Evolutionary conservation across 2,113 vertebrate genomes (phyloP).

Genomic region (Cavia aperea): DNA sequence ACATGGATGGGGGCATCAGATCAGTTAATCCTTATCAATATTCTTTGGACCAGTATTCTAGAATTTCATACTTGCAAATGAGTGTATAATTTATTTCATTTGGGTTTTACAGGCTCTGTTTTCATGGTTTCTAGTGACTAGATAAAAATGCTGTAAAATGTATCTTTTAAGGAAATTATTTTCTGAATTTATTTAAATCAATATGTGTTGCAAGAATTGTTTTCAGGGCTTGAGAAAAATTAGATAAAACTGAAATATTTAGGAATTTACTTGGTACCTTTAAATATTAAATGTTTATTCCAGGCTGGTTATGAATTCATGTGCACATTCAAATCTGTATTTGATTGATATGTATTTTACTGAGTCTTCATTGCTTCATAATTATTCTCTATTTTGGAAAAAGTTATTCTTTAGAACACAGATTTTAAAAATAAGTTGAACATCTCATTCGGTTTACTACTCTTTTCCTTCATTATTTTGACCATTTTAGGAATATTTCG

Average conservation of each 20-base stretch:
- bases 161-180: slow-evolving; percentile 43
- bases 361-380: slow-evolving; percentile 23
- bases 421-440: slow-evolving; percentile 34
- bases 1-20: not conserved
- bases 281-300: slow-evolving; percentile 47
- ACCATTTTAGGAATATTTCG: slow-evolving; percentile 13
- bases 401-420: slow-evolving; percentile 20
- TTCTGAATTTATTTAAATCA: slow-evolving; percentile 51
- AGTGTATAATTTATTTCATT: slow-evolving; percentile 20
- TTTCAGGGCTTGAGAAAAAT: slow-evolving; percentile 38
- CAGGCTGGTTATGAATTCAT: slow-evolving; percentile 26
- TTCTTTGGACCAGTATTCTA: not conserved
- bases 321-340: slow-evolving; percentile 21
- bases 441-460: slow-evolving; percentile 15
- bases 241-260: slow-evolving; percentile 45
- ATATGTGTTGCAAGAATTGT: slow-evolving; percentile 39
- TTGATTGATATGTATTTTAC: slow-evolving; percentile 35
- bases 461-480: not conserved
- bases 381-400: slow-evolving; percentile 12
- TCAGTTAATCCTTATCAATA: slow-evolving; percentile 13
- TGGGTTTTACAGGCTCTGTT: slow-evolving; percentile 13
- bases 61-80: slow-evolving; percentile 24
- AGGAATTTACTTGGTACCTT: slow-evolving; percentile 42
- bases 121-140: not conserved
- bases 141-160: slow-evolving; percentile 32